Percentiles rank a stretch among this genome's conserved stretches.
These are phyloP conservation scores for Lutra lutra DNA, from an alignment of 2,797 vertebrate genomes.

Conservation along the genomic window DNA sequence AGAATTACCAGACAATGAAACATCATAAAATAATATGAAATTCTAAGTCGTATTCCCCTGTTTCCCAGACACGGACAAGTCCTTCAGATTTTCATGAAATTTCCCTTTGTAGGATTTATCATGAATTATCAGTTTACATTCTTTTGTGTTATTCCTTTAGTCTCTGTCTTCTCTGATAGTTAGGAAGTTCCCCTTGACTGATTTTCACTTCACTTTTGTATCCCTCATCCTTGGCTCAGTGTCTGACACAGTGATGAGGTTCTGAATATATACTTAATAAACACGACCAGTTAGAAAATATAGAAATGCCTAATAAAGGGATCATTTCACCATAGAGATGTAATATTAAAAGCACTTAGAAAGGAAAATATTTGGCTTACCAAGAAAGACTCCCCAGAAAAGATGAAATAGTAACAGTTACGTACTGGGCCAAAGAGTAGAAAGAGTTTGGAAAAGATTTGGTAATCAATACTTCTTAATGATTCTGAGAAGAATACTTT, in stretches of 20 bases:
- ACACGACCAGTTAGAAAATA: neutral
- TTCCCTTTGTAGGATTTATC: neutral
- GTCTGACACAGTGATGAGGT: neutral
- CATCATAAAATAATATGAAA: neutral
- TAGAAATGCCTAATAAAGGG: neutral
- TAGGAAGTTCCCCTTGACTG: neutral
- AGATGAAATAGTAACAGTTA: neutral
- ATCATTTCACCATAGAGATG: neutral
- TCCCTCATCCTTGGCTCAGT: fast-evolving
- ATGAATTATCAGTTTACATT: neutral
- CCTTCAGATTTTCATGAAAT: neutral
- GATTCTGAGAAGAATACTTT: neutral
- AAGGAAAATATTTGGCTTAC: neutral
- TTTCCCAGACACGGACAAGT: neutral
- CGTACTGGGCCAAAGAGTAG: neutral
- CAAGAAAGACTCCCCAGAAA: neutral
- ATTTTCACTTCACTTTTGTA: neutral
- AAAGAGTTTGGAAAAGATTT: neutral
- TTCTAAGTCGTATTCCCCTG: neutral
- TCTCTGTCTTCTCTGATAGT: neutral
- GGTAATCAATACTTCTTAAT: neutral
- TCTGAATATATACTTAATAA: neutral
- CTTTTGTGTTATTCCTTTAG: neutral
- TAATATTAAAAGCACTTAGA: neutral
- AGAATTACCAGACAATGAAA: neutral